Conservation (phyloP, 2,888 invertebrate genomes). For the Callimorpha dominula region DNA sequence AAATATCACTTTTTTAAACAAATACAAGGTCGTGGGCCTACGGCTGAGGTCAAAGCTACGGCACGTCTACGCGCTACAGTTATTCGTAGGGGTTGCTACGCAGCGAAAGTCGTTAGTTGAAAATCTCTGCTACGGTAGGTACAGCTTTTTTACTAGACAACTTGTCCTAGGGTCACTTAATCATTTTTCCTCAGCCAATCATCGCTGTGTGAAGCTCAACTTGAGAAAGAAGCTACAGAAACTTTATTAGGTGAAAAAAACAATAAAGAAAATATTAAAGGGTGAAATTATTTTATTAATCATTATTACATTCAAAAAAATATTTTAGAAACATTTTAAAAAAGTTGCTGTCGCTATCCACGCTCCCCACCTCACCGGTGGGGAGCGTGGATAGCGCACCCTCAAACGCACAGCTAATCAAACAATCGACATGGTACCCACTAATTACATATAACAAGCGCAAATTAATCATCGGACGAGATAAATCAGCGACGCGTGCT, state of each 20-base stretch:
- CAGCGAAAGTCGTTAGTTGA: slow-evolving; percentile 64
- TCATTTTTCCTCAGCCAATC: background rate
- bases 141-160: slow-evolving; percentile 43
- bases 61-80: slow-evolving; percentile 71
- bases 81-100: slow-evolving; percentile 68
- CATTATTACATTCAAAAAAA: background rate
- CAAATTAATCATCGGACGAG: slow-evolving; percentile 77
- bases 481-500: slow-evolving; percentile 73
- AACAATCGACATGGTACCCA: slow-evolving; percentile 60
- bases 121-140: slow-evolving; percentile 67
- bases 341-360: background rate
- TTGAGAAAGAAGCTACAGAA: background rate
- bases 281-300: background rate
- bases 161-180: slow-evolving; percentile 11
- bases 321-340: background rate
- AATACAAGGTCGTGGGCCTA: slow-evolving; percentile 56
- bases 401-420: slow-evolving; percentile 50
- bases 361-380: too few species aligned
- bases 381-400: slow-evolving; percentile 27
- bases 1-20: slow-evolving; percentile 20
- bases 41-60: slow-evolving; percentile 74
- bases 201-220: background rate
- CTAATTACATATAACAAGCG: slow-evolving; percentile 76
- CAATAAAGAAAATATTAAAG: background rate
- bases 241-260: background rate